Evolutionary conservation across 2,888 invertebrate genomes (phyloP).

Genomic region (Phortica magna): DNA sequence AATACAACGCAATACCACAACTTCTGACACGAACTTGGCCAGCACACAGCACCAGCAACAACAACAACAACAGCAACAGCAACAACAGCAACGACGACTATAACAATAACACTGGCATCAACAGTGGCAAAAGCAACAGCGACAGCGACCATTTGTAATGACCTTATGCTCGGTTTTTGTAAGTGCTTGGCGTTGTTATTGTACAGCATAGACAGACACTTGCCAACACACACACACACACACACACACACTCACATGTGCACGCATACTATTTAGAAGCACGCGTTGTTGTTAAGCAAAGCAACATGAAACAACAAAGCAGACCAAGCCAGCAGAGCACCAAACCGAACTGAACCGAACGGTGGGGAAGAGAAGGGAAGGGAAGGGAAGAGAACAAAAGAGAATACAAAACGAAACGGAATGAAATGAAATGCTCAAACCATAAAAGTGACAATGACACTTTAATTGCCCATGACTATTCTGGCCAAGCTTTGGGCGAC

Average conservation of each 20-base stretch:
- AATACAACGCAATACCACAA: not conserved
- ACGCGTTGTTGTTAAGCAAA: too few species aligned
- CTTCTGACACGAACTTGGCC: not conserved
- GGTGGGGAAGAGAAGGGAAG: not conserved
- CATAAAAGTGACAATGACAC: slow-evolving; percentile 48
- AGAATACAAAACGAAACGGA: slow-evolving; percentile 1
- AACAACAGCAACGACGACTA: not conserved
- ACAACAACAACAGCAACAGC: not conserved
- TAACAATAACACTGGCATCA: not conserved
- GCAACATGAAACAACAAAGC: not conserved
- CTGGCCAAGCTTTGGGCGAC: not conserved
- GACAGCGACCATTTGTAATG: slow-evolving; percentile 8
- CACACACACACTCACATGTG: not conserved
- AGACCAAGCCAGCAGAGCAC: slow-evolving; percentile 19
- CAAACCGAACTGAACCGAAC: slow-evolving; percentile 22
- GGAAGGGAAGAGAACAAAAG: not conserved
- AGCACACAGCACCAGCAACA: not conserved
- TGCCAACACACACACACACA: not conserved
- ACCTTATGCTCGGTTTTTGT: not conserved
- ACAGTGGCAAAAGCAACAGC: not conserved
- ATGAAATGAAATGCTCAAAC: slow-evolving; percentile 28
- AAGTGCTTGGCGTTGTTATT: not conserved
- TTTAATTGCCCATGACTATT: slow-evolving; percentile 44
- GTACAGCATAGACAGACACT: not conserved
- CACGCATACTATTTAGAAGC: not conserved